Evolutionary conservation across 1,140 invertebrate species (phyloP).

Genomic region (Papilio aristodemus): DNA sequence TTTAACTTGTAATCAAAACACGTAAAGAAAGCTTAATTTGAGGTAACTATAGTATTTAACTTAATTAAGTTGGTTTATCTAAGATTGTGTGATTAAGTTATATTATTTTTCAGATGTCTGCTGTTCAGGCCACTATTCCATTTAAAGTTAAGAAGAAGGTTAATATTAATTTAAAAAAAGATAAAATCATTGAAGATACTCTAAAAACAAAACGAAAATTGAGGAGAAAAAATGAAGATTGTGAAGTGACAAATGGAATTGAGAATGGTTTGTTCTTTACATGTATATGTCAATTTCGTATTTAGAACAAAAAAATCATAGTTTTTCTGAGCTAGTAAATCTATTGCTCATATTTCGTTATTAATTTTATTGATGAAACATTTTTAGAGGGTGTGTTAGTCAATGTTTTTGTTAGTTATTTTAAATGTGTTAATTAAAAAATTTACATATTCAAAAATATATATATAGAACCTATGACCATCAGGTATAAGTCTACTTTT

Average conservation of each 20-base stretch:
- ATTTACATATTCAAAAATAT: too few species aligned
- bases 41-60: constrained; percentile 12
- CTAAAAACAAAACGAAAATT: constrained; percentile 9
- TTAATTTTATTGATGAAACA: too few species aligned
- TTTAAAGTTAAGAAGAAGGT: constrained; percentile 71
- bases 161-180: constrained; percentile 45
- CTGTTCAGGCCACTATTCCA: constrained; percentile 64
- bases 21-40: background rate
- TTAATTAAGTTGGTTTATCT: background rate
- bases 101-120: constrained; percentile 61
- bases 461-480: too few species aligned
- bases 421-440: too few species aligned
- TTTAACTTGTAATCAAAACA: background rate
- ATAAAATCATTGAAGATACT: constrained; percentile 57
- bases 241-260: constrained; percentile 26
- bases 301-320: too few species aligned
- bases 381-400: too few species aligned
- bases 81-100: background rate
- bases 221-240: constrained; percentile 24
- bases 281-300: too few species aligned
- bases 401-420: too few species aligned
- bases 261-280: constrained; percentile 30
- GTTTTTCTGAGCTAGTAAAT: too few species aligned
- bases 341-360: too few species aligned
- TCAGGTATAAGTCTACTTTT: too few species aligned